Evolutionary conservation across 2,888 invertebrate genomes (phyloP), one percentile per base, ranked within the genome.

Genomic region (Agrilus mali): DNA sequence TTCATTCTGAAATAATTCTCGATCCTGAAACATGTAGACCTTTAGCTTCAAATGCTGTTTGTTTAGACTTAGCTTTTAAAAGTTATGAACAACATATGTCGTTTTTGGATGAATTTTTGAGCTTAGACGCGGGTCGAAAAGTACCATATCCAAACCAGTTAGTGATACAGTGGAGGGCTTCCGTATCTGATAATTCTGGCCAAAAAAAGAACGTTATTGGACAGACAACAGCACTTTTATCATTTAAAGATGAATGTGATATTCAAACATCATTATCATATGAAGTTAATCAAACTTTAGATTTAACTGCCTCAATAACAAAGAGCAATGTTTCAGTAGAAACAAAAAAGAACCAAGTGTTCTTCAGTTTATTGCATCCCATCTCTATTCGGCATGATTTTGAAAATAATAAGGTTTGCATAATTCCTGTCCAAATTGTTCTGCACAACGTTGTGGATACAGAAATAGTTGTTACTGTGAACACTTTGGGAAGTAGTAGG

Each of bases 381-480:
- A 66, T 73, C 43, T 60, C 71, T 44, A 68, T 80, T 15, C 60
- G 63, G 38, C 85, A 86, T 61, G 69, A 81, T 60, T 86, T 86
- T 57, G 61, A 66, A 33, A 63, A 63, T 45, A 71, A 64, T 44
- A 73, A 72, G 54, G 58, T 83, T 45, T 85, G 85, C 57, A 63
- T 80, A 49, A 72, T 85, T 49, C 82, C 82, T 16, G 76, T 86
- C 3, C 73, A 71, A 44, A 66, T 86, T 50, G 71, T 77, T 47
- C 63, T 83, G 50, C 80, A 82, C 46, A 83, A 82, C 61, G 77
- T 80, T 60, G 74, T 78, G 42, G 71, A 72, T 43, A 67, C 72
- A 41, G 50, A 45, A 10, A 68, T 82, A 14, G 67, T 72, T 47
- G 75, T 81, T 17, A 77, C 73, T 57, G 69, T 82, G 43, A 73